Conservation (phyloP, 2,113 vertebrate genomes). For the Caretta caretta region DNA sequence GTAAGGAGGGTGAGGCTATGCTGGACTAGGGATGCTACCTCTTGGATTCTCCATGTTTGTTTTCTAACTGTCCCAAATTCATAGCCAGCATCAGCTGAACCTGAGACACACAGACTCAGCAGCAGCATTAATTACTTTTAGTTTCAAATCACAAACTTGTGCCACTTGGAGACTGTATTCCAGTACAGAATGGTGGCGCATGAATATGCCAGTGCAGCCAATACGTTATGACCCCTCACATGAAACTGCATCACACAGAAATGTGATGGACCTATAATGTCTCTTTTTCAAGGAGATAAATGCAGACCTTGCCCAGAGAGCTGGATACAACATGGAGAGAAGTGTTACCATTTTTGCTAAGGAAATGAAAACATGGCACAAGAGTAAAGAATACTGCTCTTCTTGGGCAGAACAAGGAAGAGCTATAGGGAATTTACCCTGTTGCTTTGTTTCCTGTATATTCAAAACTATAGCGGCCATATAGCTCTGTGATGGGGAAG, state of each 20-base stretch:
- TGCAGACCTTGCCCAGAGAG: conserved; percentile 51
- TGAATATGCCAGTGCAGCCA: neutral
- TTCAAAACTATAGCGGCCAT: neutral
- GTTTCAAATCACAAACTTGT: neutral
- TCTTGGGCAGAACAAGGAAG: conserved; percentile 48
- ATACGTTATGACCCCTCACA: neutral
- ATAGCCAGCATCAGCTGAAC: neutral
- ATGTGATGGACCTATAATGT: neutral
- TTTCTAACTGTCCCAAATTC: neutral
- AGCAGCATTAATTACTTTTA: neutral
- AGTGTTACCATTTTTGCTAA: conserved; percentile 55
- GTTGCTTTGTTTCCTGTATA: neutral
- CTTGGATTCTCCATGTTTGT: neutral
- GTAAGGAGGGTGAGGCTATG: no score
- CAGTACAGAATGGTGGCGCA: neutral
- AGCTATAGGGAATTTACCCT: conserved; percentile 17
- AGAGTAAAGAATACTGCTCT: conserved; percentile 52
- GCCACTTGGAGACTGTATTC: neutral
- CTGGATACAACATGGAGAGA: conserved; percentile 56
- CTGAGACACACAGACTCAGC: neutral
- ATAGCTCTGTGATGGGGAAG: neutral
- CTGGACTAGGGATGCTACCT: neutral
- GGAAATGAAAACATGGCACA: conserved; percentile 51
- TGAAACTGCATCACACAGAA: neutral
- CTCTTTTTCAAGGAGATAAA: conserved; percentile 35